phyloP scores from a whole-genome alignment of 92 coral and sea anemone genomes.

The Plumapathes pennacea region DNA sequence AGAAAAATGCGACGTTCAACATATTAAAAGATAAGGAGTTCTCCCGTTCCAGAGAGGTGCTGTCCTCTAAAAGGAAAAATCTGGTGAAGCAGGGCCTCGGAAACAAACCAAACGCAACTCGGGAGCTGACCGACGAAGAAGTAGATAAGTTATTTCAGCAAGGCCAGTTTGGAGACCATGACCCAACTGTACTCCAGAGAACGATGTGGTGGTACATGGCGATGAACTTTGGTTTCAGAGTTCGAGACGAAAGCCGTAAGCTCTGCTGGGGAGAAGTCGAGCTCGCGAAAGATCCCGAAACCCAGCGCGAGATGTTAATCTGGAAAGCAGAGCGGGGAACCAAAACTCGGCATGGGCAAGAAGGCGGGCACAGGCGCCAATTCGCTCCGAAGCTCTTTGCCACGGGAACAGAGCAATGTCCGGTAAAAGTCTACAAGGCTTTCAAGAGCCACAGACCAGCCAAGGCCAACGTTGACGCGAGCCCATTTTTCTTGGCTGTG shows the following conservation, averaged over 20 bases:
- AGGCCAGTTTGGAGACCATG: conserved; percentile 23
- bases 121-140: conserved; percentile 21
- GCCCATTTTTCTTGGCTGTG: too few relatives aligned
- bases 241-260: conserved; percentile 25
- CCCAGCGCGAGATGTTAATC: conserved; percentile 17
- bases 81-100: conserved; percentile 22
- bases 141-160: conserved; percentile 13
- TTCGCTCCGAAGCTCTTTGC: conserved; percentile 32
- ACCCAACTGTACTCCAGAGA: conserved; percentile 19
- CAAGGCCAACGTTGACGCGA: too few relatives aligned
- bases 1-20: conserved; percentile 6
- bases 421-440: too few relatives aligned
- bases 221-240: conserved; percentile 31
- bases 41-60: conserved; percentile 26
- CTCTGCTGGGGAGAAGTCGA: conserved; percentile 32
- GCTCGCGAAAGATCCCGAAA: not conserved
- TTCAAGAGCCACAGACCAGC: too few relatives aligned
- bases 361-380: conserved; percentile 21
- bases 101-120: conserved; percentile 28
- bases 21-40: conserved; percentile 16
- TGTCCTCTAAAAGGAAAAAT: conserved; percentile 13
- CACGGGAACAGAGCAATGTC: not conserved
- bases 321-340: conserved; percentile 21
- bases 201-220: conserved; percentile 35
- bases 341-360: conserved; percentile 24